These are phyloP conservation scores for Sycon ciliatum DNA, from an alignment of 37 sponge, comb jelly and placozoan genomes.

Conservation along the genomic window DNA sequence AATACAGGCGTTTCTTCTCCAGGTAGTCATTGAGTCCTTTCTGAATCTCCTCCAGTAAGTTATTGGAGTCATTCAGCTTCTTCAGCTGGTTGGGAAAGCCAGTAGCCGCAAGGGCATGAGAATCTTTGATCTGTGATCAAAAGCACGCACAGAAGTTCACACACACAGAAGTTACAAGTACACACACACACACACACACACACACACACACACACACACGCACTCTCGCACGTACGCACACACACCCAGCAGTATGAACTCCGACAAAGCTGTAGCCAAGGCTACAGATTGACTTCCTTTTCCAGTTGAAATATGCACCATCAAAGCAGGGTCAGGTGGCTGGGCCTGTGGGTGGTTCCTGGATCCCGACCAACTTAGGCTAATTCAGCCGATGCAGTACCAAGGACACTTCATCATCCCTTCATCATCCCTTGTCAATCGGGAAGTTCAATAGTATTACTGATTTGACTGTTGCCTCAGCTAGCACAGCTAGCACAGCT, in stretches of 20 bases:
- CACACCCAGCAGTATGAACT: not conserved
- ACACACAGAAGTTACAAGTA: not conserved
- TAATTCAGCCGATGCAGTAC: no score
- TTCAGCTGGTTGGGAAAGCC: constrained; percentile 68
- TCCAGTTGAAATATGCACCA: no score
- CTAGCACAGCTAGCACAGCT: no score
- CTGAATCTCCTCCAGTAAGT: constrained; percentile 87
- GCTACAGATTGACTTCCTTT: no score
- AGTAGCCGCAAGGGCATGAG: constrained; percentile 70
- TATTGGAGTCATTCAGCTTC: constrained; percentile 66
- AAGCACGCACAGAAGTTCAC: not conserved
- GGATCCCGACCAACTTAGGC: no score
- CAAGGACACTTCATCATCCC: no score
- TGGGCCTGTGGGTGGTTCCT: no score
- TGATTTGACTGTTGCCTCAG: no score
- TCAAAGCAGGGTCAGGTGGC: no score
- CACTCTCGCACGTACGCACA: not conserved
- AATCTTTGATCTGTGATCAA: constrained; percentile 50
- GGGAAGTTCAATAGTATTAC: no score
- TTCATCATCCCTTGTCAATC: no score
- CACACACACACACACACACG: not conserved
- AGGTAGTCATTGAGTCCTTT: constrained; percentile 94
- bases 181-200: not conserved
- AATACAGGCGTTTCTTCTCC: constrained; percentile 95
- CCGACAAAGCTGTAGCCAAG: no score